Percentiles rank a stretch among this genome's conserved stretches.
Evolutionary conservation across 1,140 invertebrate species (phyloP).

Genomic region (Camponotus vicinus): DNA sequence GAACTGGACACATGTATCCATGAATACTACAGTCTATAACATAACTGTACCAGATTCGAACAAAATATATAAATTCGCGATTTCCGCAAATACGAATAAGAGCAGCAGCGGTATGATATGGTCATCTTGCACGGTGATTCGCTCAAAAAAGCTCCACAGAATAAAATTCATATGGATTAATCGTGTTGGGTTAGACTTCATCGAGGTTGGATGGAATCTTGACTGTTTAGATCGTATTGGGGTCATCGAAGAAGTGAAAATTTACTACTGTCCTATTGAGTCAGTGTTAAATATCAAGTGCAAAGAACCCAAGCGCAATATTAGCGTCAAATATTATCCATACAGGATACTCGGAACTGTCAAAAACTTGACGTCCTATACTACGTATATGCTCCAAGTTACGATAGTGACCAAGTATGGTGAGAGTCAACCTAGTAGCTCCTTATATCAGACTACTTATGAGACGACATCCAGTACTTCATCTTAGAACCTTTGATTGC

Average conservation of each 20-base stretch:
- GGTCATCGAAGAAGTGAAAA: slow-evolving; percentile 89
- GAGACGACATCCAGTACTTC: slow-evolving; percentile 89
- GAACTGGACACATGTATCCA: too few relatives aligned
- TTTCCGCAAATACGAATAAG: too few relatives aligned
- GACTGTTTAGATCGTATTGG: slow-evolving; percentile 90
- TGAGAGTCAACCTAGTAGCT: slow-evolving; percentile 91
- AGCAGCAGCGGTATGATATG: slow-evolving; percentile 81
- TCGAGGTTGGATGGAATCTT: slow-evolving; percentile 90
- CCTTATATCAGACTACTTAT: slow-evolving; percentile 89
- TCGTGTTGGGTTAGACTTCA: slow-evolving; percentile 87
- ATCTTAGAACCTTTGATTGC: slow-evolving; percentile 85
- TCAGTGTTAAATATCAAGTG: slow-evolving; percentile 86
- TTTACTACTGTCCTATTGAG: slow-evolving; percentile 90
- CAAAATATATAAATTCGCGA: too few relatives aligned
- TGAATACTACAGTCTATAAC: too few relatives aligned
- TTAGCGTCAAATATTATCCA: slow-evolving; percentile 85
- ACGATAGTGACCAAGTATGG: slow-evolving; percentile 91
- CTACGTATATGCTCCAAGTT: slow-evolving; percentile 91
- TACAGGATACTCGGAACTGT: slow-evolving; percentile 63
- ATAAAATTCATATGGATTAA: slow-evolving; percentile 89
- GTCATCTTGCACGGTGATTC: too few relatives aligned
- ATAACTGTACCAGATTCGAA: too few relatives aligned
- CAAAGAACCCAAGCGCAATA: slow-evolving; percentile 83
- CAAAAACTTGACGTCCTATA: slow-evolving; percentile 90
- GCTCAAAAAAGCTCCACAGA: slow-evolving; percentile 88